A percentile compares a stretch with the other conserved stretches of the same genome.
phyloP scores from a whole-genome alignment of 1,140 invertebrate genomes.

The Eupristina koningsbergeri region DNA sequence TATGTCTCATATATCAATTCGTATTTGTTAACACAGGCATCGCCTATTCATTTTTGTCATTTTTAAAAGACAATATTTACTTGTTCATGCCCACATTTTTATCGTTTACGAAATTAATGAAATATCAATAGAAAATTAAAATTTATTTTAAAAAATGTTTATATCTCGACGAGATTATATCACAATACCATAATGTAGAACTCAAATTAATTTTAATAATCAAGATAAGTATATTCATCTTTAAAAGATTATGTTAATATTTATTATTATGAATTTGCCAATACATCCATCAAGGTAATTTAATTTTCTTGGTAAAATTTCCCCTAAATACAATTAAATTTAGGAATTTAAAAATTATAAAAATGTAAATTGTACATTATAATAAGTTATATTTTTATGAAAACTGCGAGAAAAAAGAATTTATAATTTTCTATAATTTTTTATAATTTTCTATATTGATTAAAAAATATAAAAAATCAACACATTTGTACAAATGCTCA shows the following conservation, averaged over 20 bases:
- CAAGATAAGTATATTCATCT: background rate
- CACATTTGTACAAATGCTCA: background rate
- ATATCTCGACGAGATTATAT: conserved; percentile 12
- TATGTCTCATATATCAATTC: conserved; percentile 19
- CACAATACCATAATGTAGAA: conserved; percentile 1
- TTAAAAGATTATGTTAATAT: background rate
- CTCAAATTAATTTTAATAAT: background rate
- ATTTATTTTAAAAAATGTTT: conserved; percentile 6
- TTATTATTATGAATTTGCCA: background rate
- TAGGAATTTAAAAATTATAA: background rate
- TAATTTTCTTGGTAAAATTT: background rate
- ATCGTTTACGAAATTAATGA: background rate
- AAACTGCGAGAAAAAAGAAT: background rate
- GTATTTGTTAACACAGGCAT: conserved; percentile 16
- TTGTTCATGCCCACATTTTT: conserved; percentile 42
- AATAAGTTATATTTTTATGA: background rate
- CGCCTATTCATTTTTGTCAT: background rate
- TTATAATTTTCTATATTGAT: conserved; percentile 1
- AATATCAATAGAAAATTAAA: background rate
- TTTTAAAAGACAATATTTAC: conserved; percentile 39
- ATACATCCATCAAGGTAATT: background rate
- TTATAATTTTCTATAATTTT: background rate
- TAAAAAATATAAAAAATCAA: conserved; percentile 11
- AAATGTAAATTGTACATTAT: background rate
- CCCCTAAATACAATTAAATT: background rate